These are phyloP conservation scores for Brachypteracias leptosomus DNA, from an alignment of 2,113 vertebrate species.

Conservation along the genomic window DNA sequence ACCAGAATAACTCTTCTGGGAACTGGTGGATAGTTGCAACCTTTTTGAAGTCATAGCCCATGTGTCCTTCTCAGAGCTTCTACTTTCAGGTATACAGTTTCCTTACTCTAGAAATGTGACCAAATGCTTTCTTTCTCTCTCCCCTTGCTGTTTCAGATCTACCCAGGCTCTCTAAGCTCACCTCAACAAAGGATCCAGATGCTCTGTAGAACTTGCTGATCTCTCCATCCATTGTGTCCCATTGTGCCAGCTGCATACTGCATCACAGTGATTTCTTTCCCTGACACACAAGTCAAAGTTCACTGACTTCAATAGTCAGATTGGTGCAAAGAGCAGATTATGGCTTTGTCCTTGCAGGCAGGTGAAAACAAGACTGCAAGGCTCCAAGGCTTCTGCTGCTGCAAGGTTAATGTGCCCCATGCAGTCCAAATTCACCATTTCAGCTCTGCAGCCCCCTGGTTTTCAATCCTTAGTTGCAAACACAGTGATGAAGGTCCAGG, in stretches of 20 bases:
- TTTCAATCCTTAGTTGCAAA: background rate
- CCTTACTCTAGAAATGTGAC: background rate
- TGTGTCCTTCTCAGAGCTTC: background rate
- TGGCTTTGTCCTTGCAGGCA: background rate
- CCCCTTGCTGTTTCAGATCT: background rate
- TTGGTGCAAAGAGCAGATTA: background rate
- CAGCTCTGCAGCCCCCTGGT: background rate
- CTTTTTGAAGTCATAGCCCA: background rate
- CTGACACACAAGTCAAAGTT: background rate
- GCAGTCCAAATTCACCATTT: background rate
- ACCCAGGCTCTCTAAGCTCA: background rate
- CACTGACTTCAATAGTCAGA: background rate
- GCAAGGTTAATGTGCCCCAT: background rate
- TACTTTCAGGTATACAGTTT: background rate
- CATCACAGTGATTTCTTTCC: background rate
- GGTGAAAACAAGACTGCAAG: background rate
- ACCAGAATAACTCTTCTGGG: background rate
- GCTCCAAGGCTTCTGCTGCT: background rate
- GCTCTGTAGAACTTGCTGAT: background rate
- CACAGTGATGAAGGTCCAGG: background rate
- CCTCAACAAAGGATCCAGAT: background rate
- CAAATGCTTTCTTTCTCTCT: background rate
- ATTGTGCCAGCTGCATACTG: background rate
- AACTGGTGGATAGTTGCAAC: background rate
- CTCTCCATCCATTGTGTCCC: background rate